Evolutionary conservation across 2,797 vertebrate species (phyloP).

Genomic region (Rhinoraja longicauda): DNA sequence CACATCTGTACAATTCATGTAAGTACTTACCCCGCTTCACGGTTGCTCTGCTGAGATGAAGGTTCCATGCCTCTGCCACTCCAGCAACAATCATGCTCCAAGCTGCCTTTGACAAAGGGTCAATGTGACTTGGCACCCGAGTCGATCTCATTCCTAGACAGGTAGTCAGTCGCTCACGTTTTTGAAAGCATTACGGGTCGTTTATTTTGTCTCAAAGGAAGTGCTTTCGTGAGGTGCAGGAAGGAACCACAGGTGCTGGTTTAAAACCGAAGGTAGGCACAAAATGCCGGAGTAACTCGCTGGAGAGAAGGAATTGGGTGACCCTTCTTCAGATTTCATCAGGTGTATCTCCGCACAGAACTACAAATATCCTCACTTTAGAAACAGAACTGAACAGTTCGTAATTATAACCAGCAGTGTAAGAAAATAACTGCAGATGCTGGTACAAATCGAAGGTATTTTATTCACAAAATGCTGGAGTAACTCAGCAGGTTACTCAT

Average conservation of each 20-base stretch:
- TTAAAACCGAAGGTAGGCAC: no score
- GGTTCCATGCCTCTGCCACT: background rate
- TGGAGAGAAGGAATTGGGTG: no score
- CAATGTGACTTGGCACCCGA: background rate
- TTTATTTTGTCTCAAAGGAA: background rate
- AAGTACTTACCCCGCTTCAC: background rate
- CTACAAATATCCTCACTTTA: background rate
- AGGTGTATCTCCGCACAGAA: background rate
- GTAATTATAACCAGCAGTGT: background rate
- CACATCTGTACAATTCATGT: constrained; percentile 19
- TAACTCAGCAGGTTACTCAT: no score
- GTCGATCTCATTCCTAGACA: background rate
- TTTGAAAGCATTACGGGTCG: background rate
- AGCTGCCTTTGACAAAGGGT: background rate
- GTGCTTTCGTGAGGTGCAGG: background rate
- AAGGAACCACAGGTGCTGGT: no score
- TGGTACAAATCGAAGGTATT: no score
- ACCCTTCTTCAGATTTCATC: no score
- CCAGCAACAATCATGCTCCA: background rate
- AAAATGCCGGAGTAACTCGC: no score
- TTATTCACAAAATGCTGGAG: no score
- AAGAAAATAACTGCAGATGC: no score
- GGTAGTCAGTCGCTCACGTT: background rate
- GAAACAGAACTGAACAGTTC: background rate
- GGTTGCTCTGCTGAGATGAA: background rate